Conservation (phyloP, 1,140 invertebrate species). For the Spodoptera litura region DNA sequence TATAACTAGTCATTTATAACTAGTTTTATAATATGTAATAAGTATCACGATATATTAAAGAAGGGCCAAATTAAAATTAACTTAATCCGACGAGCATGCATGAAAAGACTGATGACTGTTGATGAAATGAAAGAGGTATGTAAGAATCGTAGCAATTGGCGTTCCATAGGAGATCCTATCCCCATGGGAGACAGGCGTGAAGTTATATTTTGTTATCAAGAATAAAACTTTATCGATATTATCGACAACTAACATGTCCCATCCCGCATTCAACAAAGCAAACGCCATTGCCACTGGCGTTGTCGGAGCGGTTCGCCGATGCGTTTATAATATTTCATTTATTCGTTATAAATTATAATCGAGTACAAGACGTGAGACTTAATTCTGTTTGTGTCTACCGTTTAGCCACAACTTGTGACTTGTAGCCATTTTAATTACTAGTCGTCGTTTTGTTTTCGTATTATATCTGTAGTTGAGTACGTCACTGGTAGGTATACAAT, state of each 20-base stretch:
- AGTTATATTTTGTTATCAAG: no score
- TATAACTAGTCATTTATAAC: no score
- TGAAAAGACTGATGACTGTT: no score
- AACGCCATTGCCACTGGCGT: slow-evolving; percentile 84
- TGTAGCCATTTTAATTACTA: slow-evolving; percentile 15
- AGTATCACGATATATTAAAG: no score
- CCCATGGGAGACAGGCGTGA: no score
- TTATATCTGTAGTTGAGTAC: neutral
- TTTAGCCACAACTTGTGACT: slow-evolving; percentile 16
- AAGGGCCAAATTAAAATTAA: no score
- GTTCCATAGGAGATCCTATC: no score
- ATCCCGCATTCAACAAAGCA: slow-evolving; percentile 79
- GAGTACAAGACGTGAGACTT: slow-evolving; percentile 66
- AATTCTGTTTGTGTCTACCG: slow-evolving; percentile 56
- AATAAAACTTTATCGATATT: neutral
- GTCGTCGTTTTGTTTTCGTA: slow-evolving; percentile 22
- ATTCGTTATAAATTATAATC: slow-evolving; percentile 87
- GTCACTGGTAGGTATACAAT: neutral
- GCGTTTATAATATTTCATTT: slow-evolving; percentile 86
- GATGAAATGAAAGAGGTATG: no score
- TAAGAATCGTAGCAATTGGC: no score
- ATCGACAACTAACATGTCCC: slow-evolving; percentile 52
- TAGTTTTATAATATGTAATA: no score
- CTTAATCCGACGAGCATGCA: no score
- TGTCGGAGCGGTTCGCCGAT: slow-evolving; percentile 83